phyloP scores from a whole-genome alignment of 1,140 invertebrate species.

The Brachionus manjavacas region DNA sequence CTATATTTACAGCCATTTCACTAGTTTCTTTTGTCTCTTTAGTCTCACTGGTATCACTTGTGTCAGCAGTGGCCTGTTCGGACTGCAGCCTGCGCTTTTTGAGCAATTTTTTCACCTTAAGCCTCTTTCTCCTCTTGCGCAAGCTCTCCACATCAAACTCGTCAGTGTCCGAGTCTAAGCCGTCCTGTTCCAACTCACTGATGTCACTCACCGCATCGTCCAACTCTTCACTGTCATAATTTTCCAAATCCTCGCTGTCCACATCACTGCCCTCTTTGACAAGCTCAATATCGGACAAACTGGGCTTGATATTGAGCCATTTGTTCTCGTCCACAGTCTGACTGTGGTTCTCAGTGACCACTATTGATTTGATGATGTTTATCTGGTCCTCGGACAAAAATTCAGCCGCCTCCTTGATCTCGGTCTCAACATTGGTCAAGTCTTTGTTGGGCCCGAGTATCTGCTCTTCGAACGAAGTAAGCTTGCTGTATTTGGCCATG shows the following conservation, averaged over 20 bases:
- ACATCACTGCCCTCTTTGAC: not conserved
- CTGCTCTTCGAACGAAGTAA: not conserved
- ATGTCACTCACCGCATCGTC: not conserved
- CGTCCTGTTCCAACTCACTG: not conserved
- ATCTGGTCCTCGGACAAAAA: slow-evolving; percentile 40
- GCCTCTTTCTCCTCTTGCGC: not conserved
- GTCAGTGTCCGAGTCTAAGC: not conserved
- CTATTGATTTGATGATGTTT: slow-evolving; percentile 30
- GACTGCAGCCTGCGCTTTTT: not conserved
- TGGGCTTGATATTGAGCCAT: slow-evolving; percentile 18
- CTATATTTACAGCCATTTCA: not conserved
- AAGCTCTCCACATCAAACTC: not conserved
- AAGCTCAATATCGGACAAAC: not conserved
- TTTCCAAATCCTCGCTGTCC: not conserved
- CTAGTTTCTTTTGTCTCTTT: too few relatives aligned
- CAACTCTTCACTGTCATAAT: slow-evolving; percentile 1
- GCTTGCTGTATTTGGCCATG: slow-evolving; percentile 40
- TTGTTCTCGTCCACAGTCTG: not conserved
- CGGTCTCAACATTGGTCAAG: slow-evolving; percentile 13
- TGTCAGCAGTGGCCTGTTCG: too few relatives aligned
- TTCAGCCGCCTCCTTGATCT: slow-evolving; percentile 25
- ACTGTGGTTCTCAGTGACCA: not conserved
- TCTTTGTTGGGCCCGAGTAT: slow-evolving; percentile 36
- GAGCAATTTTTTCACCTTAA: not conserved
- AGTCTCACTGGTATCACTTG: too few relatives aligned